Percentiles rank a stretch among this genome's conserved stretches.
Evolutionary conservation across 1,140 invertebrate genomes (phyloP).

Genomic region (Eciton burchellii): DNA sequence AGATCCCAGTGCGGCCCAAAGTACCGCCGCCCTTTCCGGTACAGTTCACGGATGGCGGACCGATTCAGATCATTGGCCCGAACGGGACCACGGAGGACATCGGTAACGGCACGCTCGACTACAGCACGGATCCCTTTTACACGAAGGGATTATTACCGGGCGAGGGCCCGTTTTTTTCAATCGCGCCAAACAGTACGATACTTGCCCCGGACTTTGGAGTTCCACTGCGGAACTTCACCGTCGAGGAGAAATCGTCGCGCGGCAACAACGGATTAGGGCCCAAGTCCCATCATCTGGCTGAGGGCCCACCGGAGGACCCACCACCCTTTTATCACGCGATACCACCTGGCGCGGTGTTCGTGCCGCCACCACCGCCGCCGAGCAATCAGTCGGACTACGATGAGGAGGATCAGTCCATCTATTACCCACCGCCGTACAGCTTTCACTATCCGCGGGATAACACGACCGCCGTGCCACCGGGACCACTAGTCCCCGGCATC

Average conservation of each 20-base stretch:
- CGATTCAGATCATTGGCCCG: slow-evolving; percentile 90
- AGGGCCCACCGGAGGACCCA: slow-evolving; percentile 68
- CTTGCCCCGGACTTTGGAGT: slow-evolving; percentile 82
- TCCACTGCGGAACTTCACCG: slow-evolving; percentile 63
- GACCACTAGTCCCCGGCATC: slow-evolving; percentile 94
- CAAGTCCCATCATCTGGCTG: slow-evolving; percentile 33
- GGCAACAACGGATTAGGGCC: slow-evolving; percentile 60
- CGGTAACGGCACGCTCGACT: slow-evolving; percentile 77
- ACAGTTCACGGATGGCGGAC: slow-evolving; percentile 92
- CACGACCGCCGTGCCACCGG: slow-evolving; percentile 91
- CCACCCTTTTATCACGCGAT: slow-evolving; percentile 87
- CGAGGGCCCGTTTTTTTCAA: slow-evolving; percentile 78
- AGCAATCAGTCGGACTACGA: slow-evolving; percentile 91
- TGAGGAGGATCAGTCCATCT: slow-evolving; percentile 95
- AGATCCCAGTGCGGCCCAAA: slow-evolving; percentile 90
- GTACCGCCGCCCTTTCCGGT: slow-evolving; percentile 96
- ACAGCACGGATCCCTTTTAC: slow-evolving; percentile 73
- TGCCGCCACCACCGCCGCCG: slow-evolving; percentile 90
- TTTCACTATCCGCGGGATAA: slow-evolving; percentile 93
- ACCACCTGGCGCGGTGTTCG: slow-evolving; percentile 89
- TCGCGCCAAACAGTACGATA: slow-evolving; percentile 85
- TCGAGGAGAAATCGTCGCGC: slow-evolving; percentile 39
- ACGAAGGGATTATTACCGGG: slow-evolving; percentile 79
- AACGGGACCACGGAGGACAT: slow-evolving; percentile 86
- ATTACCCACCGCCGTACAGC: slow-evolving; percentile 95